Evolutionary conservation across 2,797 vertebrate genomes (phyloP), one percentile per base, ranked within the genome.

Genomic region (Mormyrops attenuatus): DNA sequence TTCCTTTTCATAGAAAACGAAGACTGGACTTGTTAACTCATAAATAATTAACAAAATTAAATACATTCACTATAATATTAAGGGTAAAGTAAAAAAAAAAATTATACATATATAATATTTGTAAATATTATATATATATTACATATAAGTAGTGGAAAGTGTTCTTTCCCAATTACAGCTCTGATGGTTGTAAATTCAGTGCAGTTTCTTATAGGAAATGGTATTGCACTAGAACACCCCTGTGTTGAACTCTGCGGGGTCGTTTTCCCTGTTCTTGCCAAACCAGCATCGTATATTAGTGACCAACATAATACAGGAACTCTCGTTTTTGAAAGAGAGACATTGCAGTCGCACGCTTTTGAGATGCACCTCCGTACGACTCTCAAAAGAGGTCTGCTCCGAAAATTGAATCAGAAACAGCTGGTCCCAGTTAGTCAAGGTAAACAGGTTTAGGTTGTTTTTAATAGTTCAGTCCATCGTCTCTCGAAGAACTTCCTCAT

Each of bases 21-120:
- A 97, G 95, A 97, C 94, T 95, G 93, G 95, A 95, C 95, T 95
- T 95, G 95, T 95, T 95, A 95, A 97, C 95, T 97, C 96, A 97
- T 97, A 98, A 98, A 98, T 97, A 98, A 95, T 97, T 96, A 94
- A 96, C 96, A 96, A 97, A 98, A 97, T 97, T 97, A 98, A 98
- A 98, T 97, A 98, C 96, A 96, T 97, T 97, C 96, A 97, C 96
- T 97, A 97, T 95, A 96, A 96, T 96, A 97, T 95, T 96, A 96
- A 95, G 95, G 95, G 95, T 96, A 96, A 96, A 96, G 95, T 96
- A 95, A 96, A 97, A 95, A 95, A 96, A 96, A 96, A 95, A 96
- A 52, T 77, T 26, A 52, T 4, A 88, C 66, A 66, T 53, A 84
- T 57, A 91, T 50, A 95, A 85, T 85, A 85, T 85, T 85, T 85